These are phyloP conservation scores for Pipa parva DNA, from an alignment of 2,113 vertebrate genomes.

Conservation along the genomic window DNA sequence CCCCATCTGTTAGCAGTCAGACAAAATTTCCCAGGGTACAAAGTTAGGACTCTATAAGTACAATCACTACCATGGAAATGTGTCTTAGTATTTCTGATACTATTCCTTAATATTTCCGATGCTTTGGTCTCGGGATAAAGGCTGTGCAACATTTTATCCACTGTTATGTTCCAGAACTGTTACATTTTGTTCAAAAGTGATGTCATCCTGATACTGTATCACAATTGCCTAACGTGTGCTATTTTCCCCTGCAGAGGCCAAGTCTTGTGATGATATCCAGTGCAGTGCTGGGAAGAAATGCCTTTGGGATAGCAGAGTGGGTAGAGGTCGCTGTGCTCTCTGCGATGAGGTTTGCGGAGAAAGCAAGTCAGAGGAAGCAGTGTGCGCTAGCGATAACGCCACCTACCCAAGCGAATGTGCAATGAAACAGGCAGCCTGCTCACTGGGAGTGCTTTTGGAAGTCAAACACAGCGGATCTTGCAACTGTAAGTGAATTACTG, in stretches of 20 bases:
- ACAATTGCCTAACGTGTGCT: no score
- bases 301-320: slow-evolving; percentile 89
- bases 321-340: slow-evolving; percentile 85
- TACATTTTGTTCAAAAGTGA: no score
- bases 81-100: no score
- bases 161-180: no score
- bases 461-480: slow-evolving; percentile 97
- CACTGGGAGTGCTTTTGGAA: slow-evolving; percentile 86
- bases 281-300: slow-evolving; percentile 90
- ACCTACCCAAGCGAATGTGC: slow-evolving; percentile 94
- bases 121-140: no score
- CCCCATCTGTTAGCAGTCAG: no score
- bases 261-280: slow-evolving; percentile 95
- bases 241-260: slow-evolving; percentile 79
- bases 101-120: no score
- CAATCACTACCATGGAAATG: no score
- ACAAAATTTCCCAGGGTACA: no score
- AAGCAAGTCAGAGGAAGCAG: slow-evolving; percentile 85
- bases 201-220: no score
- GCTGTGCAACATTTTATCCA: no score
- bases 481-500: slow-evolving; percentile 94
- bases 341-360: slow-evolving; percentile 86
- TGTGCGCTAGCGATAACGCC: slow-evolving; percentile 96
- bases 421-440: slow-evolving; percentile 96
- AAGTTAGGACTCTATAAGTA: no score